phyloP scores from a whole-genome alignment of 2,888 invertebrate species.

The Melipona bicolor region DNA sequence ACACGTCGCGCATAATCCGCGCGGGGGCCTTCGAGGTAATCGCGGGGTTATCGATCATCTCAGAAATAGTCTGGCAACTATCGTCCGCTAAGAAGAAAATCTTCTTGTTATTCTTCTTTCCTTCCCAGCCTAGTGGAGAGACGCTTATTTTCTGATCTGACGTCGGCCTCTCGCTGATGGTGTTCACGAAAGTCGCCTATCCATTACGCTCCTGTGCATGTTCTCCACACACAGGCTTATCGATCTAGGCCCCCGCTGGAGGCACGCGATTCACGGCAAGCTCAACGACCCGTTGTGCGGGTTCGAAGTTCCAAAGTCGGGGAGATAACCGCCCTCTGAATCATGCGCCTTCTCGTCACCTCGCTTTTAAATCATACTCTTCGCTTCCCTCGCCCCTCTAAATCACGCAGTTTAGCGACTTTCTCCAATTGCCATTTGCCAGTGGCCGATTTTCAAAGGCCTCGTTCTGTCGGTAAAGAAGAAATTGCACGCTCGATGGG shows the following conservation, averaged over 20 bases:
- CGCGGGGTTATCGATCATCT: not conserved
- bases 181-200: constrained; percentile 32
- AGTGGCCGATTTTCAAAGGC: not conserved
- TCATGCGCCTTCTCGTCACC: not conserved
- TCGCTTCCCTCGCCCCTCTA: not conserved
- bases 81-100: not conserved
- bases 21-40: no score
- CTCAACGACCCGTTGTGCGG: constrained; percentile 72
- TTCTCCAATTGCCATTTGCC: not conserved
- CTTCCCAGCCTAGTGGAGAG: no score
- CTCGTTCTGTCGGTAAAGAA: no score
- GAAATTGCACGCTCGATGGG: no score
- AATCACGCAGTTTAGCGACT: not conserved
- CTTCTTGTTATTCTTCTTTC: constrained; percentile 9
- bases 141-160: constrained; percentile 10
- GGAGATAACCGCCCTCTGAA: constrained; percentile 26
- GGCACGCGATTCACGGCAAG: constrained; percentile 75
- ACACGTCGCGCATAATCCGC: not conserved
- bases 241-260: constrained; percentile 59
- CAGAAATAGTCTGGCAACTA: not conserved
- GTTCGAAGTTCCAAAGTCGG: constrained; percentile 63
- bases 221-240: constrained; percentile 44
- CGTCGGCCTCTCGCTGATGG: not conserved
- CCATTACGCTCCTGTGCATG: constrained; percentile 24
- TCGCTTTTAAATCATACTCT: not conserved